Base-by-base conservation (phyloP, 2,888 invertebrate genomes). In the Apantesis nais region DNA sequence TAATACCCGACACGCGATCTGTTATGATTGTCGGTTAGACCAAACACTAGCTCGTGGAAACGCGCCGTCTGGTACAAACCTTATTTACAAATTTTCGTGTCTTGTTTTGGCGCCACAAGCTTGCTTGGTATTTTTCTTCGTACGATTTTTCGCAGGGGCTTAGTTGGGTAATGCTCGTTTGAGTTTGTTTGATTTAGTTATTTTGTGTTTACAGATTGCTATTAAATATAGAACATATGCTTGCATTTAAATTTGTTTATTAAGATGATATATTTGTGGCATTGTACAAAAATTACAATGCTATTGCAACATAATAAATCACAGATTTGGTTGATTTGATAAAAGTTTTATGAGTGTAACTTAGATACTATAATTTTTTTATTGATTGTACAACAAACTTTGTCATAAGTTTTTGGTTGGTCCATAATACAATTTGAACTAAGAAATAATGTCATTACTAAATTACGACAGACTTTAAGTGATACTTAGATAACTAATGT, bases 1-100 rank as follows among this genome's bases (percentile, higher is more conserved):
- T 81, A 76, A 78, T 78, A 75, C 69, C 71, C 22, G 78, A 75
- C 78, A 82, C 75, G 77, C 77, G 80, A 81, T 80, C 68, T 78
- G 69, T 76, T 79, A 70, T 73, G 73, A 68, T 72, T 64, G 44
- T 34, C 37, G 41, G 58, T 73, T 75, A 68, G 63, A 66, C 68
- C 68, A 75, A 75, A 63, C 64, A 55, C 67, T 11, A 58, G 9
- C 64, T 78, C 78, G 77, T 82, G 82, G 81, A 82, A 82, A 75
- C 77, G 67, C 73, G 55, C 71, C 62, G 73, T 70, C 72, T 73
- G 64, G 62, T 71, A 63, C 70, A 66, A 62, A 37, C 39, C 55
- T 73, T 81, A 79, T 81, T 81, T 81, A 81, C 76, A 79, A 81
- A 81, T 77, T 74, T 72, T 67, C 67, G 67, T 48, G 66, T 66